Evolutionary conservation across 2,888 invertebrate species (phyloP).

Genomic region (Habrosyne pyritoides): DNA sequence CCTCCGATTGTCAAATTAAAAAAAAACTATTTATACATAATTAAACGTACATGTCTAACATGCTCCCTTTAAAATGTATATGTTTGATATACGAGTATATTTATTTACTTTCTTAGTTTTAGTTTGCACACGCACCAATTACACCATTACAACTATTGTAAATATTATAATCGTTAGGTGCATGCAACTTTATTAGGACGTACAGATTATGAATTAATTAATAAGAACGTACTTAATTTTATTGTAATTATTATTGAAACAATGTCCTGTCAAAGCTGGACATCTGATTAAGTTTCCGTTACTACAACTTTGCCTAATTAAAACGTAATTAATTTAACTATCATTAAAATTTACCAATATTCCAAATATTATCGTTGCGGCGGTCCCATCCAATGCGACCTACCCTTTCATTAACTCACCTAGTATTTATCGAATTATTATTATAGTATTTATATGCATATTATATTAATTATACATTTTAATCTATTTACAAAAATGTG

Average conservation of each 20-base stretch:
- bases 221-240: background rate
- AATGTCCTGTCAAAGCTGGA: too few species aligned
- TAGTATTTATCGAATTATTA: background rate
- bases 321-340: conserved; percentile 24
- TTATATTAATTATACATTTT: background rate
- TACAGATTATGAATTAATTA: background rate
- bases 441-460: background rate
- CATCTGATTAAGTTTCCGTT: conserved; percentile 19
- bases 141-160: background rate
- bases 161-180: background rate
- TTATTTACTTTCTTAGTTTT: too few species aligned
- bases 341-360: background rate
- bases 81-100: too few species aligned
- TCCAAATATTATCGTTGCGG: background rate
- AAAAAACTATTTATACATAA: too few species aligned
- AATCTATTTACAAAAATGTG: background rate
- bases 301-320: conserved; percentile 27
- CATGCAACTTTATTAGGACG: background rate
- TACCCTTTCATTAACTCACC: background rate
- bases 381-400: background rate
- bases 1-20: too few species aligned
- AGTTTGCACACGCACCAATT: background rate
- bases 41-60: too few species aligned
- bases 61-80: too few species aligned
- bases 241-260: conserved; percentile 13